phyloP scores from a whole-genome alignment of 2,797 vertebrate genomes.

The Neoniphon sammara region DNA sequence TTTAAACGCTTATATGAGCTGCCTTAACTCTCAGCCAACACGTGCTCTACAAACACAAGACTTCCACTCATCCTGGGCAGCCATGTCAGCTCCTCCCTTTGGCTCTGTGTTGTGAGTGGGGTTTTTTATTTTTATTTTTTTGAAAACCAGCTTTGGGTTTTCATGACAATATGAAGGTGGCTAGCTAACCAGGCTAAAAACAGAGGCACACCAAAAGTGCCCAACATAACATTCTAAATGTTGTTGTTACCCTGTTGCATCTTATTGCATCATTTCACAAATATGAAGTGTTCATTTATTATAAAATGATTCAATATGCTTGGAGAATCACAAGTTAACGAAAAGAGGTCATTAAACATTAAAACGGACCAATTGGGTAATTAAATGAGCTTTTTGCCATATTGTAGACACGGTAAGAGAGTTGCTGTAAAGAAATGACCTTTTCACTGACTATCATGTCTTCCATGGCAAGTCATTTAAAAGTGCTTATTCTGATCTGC shows the following conservation, averaged over 20 bases:
- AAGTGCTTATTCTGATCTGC: neutral
- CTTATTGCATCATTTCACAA: neutral
- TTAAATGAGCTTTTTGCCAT: too few species aligned
- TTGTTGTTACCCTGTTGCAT: too few species aligned
- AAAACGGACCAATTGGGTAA: too few species aligned
- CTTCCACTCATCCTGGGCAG: slow-evolving; percentile 19
- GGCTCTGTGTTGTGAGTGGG: neutral
- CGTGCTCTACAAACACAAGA: neutral
- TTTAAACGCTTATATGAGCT: slow-evolving; percentile 15
- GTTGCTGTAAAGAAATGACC: too few species aligned
- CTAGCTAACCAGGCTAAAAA: neutral
- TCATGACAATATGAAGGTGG: neutral
- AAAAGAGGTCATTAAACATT: too few species aligned
- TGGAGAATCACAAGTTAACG: neutral
- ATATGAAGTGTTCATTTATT: neutral
- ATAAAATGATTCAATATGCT: neutral
- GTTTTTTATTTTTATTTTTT: neutral
- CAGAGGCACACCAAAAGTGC: neutral
- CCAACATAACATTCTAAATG: too few species aligned
- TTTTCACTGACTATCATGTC: neutral
- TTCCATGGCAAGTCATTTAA: too few species aligned
- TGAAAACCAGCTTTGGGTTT: neutral
- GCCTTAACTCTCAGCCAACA: slow-evolving; percentile 32
- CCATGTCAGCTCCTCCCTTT: slow-evolving; percentile 25
- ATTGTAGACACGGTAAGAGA: too few species aligned